A percentile compares a stretch with the other conserved stretches of the same genome.
Evolutionary conservation across 2,113 vertebrate genomes (phyloP).

Genomic region (Peromyscus polionotus): DNA sequence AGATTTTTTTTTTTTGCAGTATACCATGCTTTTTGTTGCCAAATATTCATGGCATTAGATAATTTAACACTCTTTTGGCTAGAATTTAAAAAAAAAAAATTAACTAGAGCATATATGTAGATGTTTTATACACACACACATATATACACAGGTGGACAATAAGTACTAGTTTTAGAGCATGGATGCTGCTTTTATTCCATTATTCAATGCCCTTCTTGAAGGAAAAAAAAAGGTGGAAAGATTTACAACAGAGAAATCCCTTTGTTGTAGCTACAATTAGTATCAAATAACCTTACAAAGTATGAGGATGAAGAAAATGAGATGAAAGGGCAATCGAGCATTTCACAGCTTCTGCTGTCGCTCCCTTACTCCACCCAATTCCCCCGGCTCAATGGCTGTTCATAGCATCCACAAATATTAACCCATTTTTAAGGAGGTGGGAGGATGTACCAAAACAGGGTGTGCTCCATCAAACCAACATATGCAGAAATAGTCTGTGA

Average conservation of each 20-base stretch:
- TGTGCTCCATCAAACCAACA: conserved; percentile 67
- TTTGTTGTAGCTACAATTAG: conserved; percentile 86
- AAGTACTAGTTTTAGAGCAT: conserved; percentile 78
- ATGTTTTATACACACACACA: conserved; percentile 8
- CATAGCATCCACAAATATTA: conserved; percentile 88
- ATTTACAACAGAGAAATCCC: conserved; percentile 82
- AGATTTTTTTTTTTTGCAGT: conserved; percentile 26
- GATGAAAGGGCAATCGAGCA: conserved; percentile 87
- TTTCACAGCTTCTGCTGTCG: conserved; percentile 88
- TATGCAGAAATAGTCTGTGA: conserved; percentile 65
- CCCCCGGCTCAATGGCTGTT: conserved; percentile 88
- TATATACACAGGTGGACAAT: conserved; percentile 77
- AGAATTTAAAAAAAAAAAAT: conserved; percentile 79
- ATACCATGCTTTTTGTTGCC: background rate
- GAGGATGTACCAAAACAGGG: conserved; percentile 69
- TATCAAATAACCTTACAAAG: conserved; percentile 86
- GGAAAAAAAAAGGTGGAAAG: conserved; percentile 71
- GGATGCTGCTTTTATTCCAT: conserved; percentile 81
- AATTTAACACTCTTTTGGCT: conserved; percentile 59
- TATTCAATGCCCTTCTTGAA: conserved; percentile 83
- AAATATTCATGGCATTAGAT: conserved; percentile 55
- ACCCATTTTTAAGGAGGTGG: conserved; percentile 61
- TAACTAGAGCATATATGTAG: conserved; percentile 21
- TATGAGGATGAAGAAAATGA: conserved; percentile 77
- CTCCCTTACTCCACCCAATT: conserved; percentile 93